A percentile compares a stretch with the other conserved stretches of the same genome.
Conservation (phyloP, 2,797 vertebrate species). For the Microctenopoma stevenorrisi region DNA sequence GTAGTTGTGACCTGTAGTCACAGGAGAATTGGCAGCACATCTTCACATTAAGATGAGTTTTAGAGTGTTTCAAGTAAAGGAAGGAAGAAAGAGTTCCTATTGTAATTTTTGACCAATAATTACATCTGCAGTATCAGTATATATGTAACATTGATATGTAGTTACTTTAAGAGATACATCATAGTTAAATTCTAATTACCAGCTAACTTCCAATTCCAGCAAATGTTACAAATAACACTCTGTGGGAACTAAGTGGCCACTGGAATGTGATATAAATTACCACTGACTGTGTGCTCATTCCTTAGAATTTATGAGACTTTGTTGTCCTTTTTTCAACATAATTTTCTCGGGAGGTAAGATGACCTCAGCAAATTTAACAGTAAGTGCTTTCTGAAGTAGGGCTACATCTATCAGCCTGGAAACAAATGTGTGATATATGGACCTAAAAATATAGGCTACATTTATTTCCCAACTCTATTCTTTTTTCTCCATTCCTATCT, state of each 20-base stretch:
- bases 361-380: constrained; percentile 40
- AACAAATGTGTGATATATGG: constrained; percentile 43
- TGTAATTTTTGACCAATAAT: too few species aligned
- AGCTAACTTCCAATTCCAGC: neutral
- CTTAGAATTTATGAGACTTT: constrained; percentile 17
- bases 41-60: too few species aligned
- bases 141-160: too few species aligned
- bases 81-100: too few species aligned
- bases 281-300: constrained; percentile 16
- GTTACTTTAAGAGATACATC: too few species aligned
- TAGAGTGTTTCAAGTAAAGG: too few species aligned
- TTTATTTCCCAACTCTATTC: constrained; percentile 43
- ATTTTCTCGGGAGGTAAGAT: constrained; percentile 24
- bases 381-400: constrained; percentile 45
- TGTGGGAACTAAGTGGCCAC: neutral
- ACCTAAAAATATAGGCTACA: constrained; percentile 38
- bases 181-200: neutral
- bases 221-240: neutral
- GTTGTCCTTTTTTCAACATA: constrained; percentile 29
- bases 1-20: too few species aligned
- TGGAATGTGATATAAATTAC: constrained; percentile 12
- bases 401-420: constrained; percentile 37
- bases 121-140: too few species aligned
- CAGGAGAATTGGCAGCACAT: too few species aligned
- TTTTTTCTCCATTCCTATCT: constrained; percentile 25